phyloP scores from a whole-genome alignment of 1,140 invertebrate species.

The Dinoponera quadriceps region DNA sequence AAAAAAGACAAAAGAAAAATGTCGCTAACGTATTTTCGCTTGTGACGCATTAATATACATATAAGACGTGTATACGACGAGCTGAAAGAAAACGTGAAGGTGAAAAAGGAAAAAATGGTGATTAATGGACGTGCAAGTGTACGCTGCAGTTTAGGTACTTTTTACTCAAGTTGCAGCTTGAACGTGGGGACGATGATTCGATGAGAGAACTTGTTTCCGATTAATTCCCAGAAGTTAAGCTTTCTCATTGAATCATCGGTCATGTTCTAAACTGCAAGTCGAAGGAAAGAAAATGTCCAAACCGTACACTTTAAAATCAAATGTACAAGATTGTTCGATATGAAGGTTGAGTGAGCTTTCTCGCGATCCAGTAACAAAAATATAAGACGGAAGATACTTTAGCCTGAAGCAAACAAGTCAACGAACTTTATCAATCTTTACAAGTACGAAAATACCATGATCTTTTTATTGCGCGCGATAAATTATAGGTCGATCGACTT shows the following conservation, averaged over 20 bases:
- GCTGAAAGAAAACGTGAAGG: neutral
- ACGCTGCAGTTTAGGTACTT: too few relatives aligned
- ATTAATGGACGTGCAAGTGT: too few relatives aligned
- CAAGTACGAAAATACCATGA: slow-evolving; percentile 44
- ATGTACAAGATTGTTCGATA: slow-evolving; percentile 20
- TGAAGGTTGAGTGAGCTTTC: neutral
- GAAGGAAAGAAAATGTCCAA: too few relatives aligned
- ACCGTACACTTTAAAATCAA: too few relatives aligned
- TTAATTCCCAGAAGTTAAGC: too few relatives aligned
- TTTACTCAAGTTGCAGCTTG: too few relatives aligned
- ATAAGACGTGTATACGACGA: slow-evolving; percentile 23
- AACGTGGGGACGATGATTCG: too few relatives aligned
- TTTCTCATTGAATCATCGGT: too few relatives aligned
- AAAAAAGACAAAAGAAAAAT: neutral
- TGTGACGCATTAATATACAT: slow-evolving; percentile 1
- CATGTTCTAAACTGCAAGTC: too few relatives aligned
- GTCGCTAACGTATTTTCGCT: slow-evolving; percentile 16
- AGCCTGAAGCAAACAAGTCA: slow-evolving; percentile 19
- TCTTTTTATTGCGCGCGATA: slow-evolving; percentile 33
- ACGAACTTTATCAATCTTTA: slow-evolving; percentile 31
- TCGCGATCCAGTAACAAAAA: slow-evolving; percentile 1
- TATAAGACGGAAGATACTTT: slow-evolving; percentile 53
- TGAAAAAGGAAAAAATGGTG: too few relatives aligned
- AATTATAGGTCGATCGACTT: slow-evolving; percentile 19
- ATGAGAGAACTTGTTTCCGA: too few relatives aligned